A percentile compares a stretch with the other conserved stretches of the same genome.
Evolutionary conservation across 2,113 vertebrate genomes (phyloP).

Genomic region (Thunnus maccoyii): DNA sequence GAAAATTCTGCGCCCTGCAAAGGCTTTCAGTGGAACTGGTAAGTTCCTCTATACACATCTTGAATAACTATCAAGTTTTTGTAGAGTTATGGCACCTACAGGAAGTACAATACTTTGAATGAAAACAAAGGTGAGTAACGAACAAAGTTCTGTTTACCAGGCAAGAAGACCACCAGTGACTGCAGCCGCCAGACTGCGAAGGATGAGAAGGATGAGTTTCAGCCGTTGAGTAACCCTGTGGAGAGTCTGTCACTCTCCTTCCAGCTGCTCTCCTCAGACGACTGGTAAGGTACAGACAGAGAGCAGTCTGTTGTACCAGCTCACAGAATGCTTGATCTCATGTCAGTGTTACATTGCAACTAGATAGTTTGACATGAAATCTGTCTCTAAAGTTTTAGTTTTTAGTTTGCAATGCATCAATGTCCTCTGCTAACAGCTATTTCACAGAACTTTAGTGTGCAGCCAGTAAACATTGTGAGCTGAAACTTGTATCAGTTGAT

Average conservation of each 20-base stretch:
- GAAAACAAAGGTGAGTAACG: neutral
- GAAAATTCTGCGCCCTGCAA: neutral
- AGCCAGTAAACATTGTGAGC: too few species aligned
- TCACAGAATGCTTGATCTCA: too few species aligned
- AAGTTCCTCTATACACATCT: neutral
- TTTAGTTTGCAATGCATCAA: too few species aligned
- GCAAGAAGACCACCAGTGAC: neutral
- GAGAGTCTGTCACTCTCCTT: neutral
- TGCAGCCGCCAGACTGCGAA: neutral
- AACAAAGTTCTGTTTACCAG: neutral
- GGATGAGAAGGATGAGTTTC: too few species aligned
- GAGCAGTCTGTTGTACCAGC: too few species aligned
- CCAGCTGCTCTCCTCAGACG: neutral
- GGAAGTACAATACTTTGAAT: neutral
- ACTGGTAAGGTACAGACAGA: neutral
- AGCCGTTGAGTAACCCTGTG: neutral
- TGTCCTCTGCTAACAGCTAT: too few species aligned
- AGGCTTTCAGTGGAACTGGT: neutral
- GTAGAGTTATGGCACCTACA: too few species aligned
- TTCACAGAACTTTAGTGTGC: too few species aligned
- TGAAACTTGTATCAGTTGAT: too few species aligned
- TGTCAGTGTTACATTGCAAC: too few species aligned
- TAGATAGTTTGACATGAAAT: too few species aligned
- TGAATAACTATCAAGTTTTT: neutral
- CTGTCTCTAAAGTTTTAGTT: too few species aligned